These are phyloP conservation scores for Lophochroa leadbeateri DNA, from an alignment of 2,113 vertebrate genomes.

Conservation along the genomic window DNA sequence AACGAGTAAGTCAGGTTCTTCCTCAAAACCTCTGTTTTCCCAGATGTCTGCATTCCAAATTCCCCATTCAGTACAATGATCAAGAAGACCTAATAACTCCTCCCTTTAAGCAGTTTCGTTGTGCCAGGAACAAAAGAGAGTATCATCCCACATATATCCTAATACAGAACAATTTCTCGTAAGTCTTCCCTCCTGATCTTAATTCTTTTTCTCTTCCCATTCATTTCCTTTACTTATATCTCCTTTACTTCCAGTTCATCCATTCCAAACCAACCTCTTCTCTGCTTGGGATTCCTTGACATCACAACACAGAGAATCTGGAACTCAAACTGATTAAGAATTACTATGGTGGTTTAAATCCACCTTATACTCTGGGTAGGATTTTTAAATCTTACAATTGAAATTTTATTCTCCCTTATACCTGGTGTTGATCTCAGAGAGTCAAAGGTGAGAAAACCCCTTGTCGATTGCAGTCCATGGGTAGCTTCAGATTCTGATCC, in stretches of 20 bases:
- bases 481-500: not conserved
- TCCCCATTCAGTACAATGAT: slow-evolving; percentile 17
- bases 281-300: not conserved
- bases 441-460: not conserved
- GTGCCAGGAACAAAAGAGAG: slow-evolving; percentile 27
- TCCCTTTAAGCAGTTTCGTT: not conserved
- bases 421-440: not conserved
- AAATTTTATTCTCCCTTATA: not conserved
- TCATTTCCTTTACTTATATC: not conserved
- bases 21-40: not conserved
- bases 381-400: not conserved
- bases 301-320: rapidly evolving
- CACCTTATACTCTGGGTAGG: not conserved
- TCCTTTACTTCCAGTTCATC: not conserved
- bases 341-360: not conserved
- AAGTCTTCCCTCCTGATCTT: not conserved
- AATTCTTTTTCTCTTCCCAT: not conserved
- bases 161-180: not conserved
- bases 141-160: not conserved
- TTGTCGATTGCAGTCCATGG: not conserved
- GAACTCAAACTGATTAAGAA: not conserved
- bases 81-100: slow-evolving; percentile 4
- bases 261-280: not conserved
- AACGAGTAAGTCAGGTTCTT: not conserved
- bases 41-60: not conserved